Base-by-base conservation (phyloP, 2,888 invertebrate species). In the Synanthedon andrenaeformis region DNA sequence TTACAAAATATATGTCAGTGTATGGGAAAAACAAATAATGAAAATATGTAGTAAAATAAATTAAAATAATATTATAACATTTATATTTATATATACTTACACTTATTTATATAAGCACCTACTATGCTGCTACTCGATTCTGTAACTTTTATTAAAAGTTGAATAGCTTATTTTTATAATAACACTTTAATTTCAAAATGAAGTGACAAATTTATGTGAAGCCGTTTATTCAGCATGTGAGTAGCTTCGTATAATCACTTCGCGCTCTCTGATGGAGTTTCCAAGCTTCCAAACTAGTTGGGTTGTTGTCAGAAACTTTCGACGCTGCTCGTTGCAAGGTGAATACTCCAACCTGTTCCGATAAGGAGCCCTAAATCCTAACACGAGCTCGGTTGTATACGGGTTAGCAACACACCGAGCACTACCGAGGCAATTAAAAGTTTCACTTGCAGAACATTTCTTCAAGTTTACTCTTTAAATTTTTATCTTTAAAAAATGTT, bases 201-300 rank as follows among this genome's bases (percentile, higher is more conserved):
- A 35, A 35, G 35, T 10, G 35, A 35, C 35, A 35, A 35, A 35
- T 35, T 10, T 35, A 35, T 35, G 35, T 35, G 35, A 35, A 35
- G 35, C 35, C 6, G 35, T 35, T 35, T 10, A 35, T 35, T 35
- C 35, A 35, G 35, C 8, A 35, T 10, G 35, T 35, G 12, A 41
- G 12, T 60, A 60, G 59, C 62, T 65, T 58, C 67, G 75, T 75
- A 76, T 83, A 82, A 82, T 82, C 83, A 78, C 74, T 72, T 65
- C 66, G 61, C 63, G 73, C 79, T 79, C 84, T 80, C 82, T 84
- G 84, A 82, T 83, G 68, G 79, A 86, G 85, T 86, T 86, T 78
- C 74, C 70, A 72, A 82, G 80, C 83, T 85, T 76, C 79, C 74
- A 76, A 86, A 85, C 85, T 83, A 84, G 84, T 84, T 85, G 79